phyloP scores from a whole-genome alignment of 2,797 vertebrate genomes.

The Lacerta agilis region DNA sequence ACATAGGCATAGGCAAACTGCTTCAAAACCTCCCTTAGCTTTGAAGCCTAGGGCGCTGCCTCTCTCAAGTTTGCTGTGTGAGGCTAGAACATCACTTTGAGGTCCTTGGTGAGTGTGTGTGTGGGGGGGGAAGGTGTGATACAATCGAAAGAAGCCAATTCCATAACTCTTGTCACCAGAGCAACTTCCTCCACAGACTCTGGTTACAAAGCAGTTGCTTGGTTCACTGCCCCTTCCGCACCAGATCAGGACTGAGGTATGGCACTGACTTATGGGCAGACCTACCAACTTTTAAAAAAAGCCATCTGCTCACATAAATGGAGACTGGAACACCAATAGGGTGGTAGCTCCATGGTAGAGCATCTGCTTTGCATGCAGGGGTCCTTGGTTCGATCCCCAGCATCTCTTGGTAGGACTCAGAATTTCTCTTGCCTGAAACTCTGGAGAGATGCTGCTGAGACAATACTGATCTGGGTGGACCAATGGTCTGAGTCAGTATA shows the following conservation, averaged over 20 bases:
- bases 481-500: too few relatives aligned
- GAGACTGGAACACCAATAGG: neutral
- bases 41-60: neutral
- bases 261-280: neutral
- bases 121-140: neutral
- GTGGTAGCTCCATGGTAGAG: too few relatives aligned
- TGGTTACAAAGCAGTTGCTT: neutral
- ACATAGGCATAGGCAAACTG: neutral
- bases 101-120: too few relatives aligned
- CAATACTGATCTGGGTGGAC: too few relatives aligned
- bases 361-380: too few relatives aligned
- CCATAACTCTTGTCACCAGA: accelerated
- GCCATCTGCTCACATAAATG: neutral
- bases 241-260: neutral
- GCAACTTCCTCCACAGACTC: neutral
- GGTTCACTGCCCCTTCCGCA: neutral
- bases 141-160: neutral
- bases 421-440: too few relatives aligned
- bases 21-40: neutral
- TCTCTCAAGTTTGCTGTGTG: neutral
- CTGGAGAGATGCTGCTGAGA: too few relatives aligned
- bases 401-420: too few relatives aligned
- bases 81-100: neutral
- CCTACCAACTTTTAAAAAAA: neutral
- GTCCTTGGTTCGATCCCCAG: too few relatives aligned